Conservation (phyloP, 2,797 vertebrate species). For the Coracias cyanogaster region DNA sequence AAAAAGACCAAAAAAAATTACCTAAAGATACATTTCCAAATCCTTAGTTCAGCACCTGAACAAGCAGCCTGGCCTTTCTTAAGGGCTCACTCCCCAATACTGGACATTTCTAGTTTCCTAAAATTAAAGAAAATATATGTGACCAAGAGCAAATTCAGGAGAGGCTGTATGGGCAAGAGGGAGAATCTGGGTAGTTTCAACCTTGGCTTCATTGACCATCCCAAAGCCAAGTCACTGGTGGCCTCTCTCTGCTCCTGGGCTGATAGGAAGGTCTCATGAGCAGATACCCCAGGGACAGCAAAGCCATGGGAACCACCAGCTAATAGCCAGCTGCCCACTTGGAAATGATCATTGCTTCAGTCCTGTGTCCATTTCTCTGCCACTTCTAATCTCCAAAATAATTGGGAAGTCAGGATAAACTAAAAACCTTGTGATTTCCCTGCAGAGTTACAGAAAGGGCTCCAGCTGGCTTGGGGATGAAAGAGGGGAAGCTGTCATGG, state of each 20-base stretch:
- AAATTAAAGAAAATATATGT: fast-evolving
- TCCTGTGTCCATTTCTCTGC: background rate
- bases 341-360: background rate
- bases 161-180: background rate
- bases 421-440: background rate
- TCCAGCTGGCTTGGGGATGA: background rate
- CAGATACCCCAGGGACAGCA: background rate
- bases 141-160: background rate
- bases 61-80: background rate
- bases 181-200: background rate
- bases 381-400: background rate
- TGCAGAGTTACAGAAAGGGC: background rate
- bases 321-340: background rate
- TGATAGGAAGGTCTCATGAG: background rate
- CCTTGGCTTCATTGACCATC: fast-evolving
- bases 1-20: background rate
- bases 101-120: background rate
- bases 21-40: background rate
- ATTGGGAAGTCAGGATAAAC: background rate
- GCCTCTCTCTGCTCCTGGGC: background rate
- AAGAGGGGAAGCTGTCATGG: background rate
- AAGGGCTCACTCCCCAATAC: background rate
- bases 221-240: background rate
- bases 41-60: background rate
- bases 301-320: background rate